Evolutionary conservation across 2,797 vertebrate genomes (phyloP), one percentile per base, ranked within the genome.

Genomic region (Alexandromys oeconomus): DNA sequence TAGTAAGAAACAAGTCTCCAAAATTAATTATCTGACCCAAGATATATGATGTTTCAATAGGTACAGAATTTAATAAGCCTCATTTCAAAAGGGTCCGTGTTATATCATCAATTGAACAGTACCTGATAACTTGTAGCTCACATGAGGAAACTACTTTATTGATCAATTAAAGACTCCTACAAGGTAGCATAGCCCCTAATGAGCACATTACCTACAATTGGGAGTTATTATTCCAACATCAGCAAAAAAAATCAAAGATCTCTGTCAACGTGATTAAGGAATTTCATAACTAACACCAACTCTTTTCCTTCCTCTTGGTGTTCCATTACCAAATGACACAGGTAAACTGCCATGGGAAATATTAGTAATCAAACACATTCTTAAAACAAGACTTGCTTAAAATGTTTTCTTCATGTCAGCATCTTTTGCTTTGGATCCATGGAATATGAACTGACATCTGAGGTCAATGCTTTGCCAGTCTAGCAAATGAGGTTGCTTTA

Each of bases 401-500:
- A 96, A 96, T 82, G 12, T 17, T 17, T 43, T 71, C 92, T 93
- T 95, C 63, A 9, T 40, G 37, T 78, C 71, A 93, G 65, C 93
- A 54, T 92, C 96, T 96, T 97, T 91, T 92, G 71, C 86, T 95
- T 97, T 82, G n/a, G 67, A 78, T 96, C 91, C 67, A 80, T 0
- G 4, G 84, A 89, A 90, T 73, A 73, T 91, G 48, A 96, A 96
- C 88, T 96, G 87, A 97, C 73, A 97, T 88, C 40, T 78, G 57
- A 96, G 54, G 67, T 91, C 93, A 92, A 61, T 46, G 82, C 95
- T 98, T 97, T 97, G 91, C 97, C 94, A 97, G 43, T 80, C 69
- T 89, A 95, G 93, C n/a, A 94, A 97, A 97, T 95, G 95, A 96
- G 97, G 92, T 94, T 76, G 59, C 97, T 95, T 97, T 79, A 97